A percentile compares a stretch with the other conserved stretches of the same genome.
phyloP scores from a whole-genome alignment of 2,888 invertebrate genomes.

The Galerucella calmariensis region DNA sequence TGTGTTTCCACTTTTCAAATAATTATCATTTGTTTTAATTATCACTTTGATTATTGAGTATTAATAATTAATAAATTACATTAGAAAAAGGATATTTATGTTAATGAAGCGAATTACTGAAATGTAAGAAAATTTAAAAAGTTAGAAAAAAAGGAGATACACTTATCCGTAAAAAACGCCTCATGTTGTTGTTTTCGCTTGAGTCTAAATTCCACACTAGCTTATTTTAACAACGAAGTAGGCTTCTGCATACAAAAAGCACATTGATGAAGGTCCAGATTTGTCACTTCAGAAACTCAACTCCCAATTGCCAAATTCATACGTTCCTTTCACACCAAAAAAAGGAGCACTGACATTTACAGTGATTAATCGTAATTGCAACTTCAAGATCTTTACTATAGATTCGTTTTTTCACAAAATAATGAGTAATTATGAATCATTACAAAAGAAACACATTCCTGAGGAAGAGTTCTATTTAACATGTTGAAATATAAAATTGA shows the following conservation, averaged over 20 bases:
- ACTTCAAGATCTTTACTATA: not conserved
- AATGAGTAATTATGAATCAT: too few species aligned
- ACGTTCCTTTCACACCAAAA: conserved; percentile 37
- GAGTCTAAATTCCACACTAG: conserved; percentile 50
- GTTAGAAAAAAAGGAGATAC: conserved; percentile 31
- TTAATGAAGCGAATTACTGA: not conserved
- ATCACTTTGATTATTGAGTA: not conserved
- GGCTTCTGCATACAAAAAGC: conserved; percentile 51
- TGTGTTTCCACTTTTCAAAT: not conserved
- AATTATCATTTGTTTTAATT: not conserved
- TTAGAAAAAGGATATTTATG: too few species aligned
- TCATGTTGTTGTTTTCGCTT: conserved; percentile 49
- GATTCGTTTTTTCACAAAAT: not conserved
- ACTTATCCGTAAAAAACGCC: conserved; percentile 47
- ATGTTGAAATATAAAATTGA: too few species aligned
- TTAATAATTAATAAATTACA: not conserved
- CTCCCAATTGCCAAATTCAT: conserved; percentile 48
- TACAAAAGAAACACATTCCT: too few species aligned
- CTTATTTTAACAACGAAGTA: conserved; percentile 51
- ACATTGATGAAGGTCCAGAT: conserved; percentile 52
- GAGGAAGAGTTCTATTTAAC: too few species aligned
- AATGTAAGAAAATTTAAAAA: conserved; percentile 21
- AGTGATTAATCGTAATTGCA: not conserved
- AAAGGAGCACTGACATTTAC: not conserved
- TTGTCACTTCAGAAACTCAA: conserved; percentile 50